phyloP scores from a whole-genome alignment of 2,797 vertebrate species.

The Acanthopagrus latus region DNA sequence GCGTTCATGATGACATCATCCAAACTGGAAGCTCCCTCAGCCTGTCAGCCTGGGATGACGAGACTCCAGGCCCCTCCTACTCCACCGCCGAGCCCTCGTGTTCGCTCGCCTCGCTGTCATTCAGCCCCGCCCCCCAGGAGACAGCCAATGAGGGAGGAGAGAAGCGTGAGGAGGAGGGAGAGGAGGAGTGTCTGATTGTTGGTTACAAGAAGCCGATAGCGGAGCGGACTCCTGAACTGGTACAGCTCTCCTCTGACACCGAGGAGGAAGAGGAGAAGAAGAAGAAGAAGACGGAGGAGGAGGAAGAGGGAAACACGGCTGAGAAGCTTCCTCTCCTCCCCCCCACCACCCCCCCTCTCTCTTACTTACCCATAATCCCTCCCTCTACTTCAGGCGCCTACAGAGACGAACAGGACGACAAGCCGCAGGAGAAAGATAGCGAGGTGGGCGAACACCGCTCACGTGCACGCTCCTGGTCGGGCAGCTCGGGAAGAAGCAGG shows the following conservation, averaged over 20 bases:
- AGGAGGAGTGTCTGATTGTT: slow-evolving; percentile 91
- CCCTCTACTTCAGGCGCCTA: slow-evolving; percentile 57
- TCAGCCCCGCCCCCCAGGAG: slow-evolving; percentile 67
- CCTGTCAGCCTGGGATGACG: slow-evolving; percentile 91
- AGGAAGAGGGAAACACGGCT: slow-evolving; percentile 48
- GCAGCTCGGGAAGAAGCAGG: slow-evolving; percentile 36
- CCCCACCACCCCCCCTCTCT: slow-evolving; percentile 1
- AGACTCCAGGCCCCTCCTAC: slow-evolving; percentile 93
- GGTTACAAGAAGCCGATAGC: slow-evolving; percentile 94
- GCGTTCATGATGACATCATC: slow-evolving; percentile 41
- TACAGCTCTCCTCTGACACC: slow-evolving; percentile 92
- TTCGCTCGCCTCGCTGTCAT: slow-evolving; percentile 69
- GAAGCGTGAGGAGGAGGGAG: slow-evolving; percentile 58
- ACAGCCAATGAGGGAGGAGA: slow-evolving; percentile 28
- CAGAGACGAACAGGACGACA: slow-evolving; percentile 13
- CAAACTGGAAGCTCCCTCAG: slow-evolving; percentile 68
- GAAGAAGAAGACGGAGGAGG: slow-evolving; percentile 54
- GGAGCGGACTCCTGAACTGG: slow-evolving; percentile 93
- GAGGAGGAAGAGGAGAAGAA: slow-evolving; percentile 85
- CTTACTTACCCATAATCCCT: slow-evolving; percentile 64
- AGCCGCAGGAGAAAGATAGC: background rate
- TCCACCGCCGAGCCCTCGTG: slow-evolving; percentile 85
- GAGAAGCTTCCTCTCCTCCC: slow-evolving; percentile 53
- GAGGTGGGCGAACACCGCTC: background rate
- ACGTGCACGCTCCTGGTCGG: slow-evolving; percentile 38